These are phyloP conservation scores for Neodiprion fabricii DNA, from an alignment of 1,140 invertebrate species.

Conservation along the genomic window DNA sequence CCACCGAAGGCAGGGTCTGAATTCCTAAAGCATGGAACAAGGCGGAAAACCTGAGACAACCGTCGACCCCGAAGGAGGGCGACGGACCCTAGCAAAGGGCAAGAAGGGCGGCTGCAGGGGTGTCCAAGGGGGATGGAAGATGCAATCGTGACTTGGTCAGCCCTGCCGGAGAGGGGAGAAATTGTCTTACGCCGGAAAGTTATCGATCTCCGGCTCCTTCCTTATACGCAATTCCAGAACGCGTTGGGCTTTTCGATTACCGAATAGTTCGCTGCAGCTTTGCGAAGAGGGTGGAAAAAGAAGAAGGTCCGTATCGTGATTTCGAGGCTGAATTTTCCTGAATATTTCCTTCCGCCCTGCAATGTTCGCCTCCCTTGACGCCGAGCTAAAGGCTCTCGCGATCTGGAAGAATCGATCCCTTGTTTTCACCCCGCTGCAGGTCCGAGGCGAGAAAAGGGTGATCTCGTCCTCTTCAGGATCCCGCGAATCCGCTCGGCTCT, in stretches of 20 bases:
- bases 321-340: not conserved
- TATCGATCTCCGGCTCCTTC: not conserved
- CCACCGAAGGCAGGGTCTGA: constrained; percentile 16
- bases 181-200: constrained; percentile 5
- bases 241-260: constrained; percentile 4
- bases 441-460: constrained; percentile 20
- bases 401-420: not conserved
- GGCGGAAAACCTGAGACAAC: constrained; percentile 31
- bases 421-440: not conserved
- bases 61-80: constrained; percentile 26
- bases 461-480: constrained; percentile 26
- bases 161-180: not conserved
- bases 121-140: not conserved
- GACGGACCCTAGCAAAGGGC: constrained; percentile 13
- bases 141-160: not conserved
- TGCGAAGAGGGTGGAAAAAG: not conserved
- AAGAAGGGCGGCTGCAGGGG: not conserved
- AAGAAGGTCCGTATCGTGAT: not conserved
- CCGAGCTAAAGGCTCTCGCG: not conserved
- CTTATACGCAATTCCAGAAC: not conserved
- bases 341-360: not conserved
- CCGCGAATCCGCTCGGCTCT: constrained; percentile 22
- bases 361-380: not conserved
- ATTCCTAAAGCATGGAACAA: constrained; percentile 28
- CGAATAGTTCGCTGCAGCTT: not conserved